Percentiles rank a stretch among this genome's conserved stretches.
phyloP scores from a whole-genome alignment of 2,113 vertebrate species.

The Siniperca chuatsi region DNA sequence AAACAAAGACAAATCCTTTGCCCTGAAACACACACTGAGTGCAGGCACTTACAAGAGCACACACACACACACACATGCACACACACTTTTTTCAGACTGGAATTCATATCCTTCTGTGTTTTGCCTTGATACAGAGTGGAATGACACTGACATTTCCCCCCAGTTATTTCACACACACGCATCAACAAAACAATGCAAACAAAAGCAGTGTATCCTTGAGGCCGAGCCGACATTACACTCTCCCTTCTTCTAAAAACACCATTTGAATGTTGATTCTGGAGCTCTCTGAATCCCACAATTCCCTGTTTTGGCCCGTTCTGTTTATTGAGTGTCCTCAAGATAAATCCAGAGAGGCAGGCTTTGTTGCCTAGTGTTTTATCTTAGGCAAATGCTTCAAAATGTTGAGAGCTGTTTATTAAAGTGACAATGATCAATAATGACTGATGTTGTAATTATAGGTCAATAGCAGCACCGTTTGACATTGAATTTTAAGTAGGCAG shows the following conservation, averaged over 20 bases:
- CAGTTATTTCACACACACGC: slow-evolving; percentile 50
- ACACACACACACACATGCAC: slow-evolving; percentile 4
- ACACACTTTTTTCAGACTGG: slow-evolving; percentile 3
- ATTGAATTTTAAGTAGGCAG: slow-evolving; percentile 76
- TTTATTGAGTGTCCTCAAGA: slow-evolving; percentile 49
- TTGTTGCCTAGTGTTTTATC: slow-evolving; percentile 66
- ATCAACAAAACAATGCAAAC: slow-evolving; percentile 63
- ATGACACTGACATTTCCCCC: slow-evolving; percentile 69
- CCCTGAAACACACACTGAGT: slow-evolving; percentile 2
- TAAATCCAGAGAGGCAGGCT: slow-evolving; percentile 54
- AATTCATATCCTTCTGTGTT: slow-evolving; percentile 61
- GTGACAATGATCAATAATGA: slow-evolving; percentile 85
- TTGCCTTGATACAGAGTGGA: slow-evolving; percentile 72
- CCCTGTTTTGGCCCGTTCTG: slow-evolving; percentile 3
- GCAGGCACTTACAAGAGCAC: not conserved
- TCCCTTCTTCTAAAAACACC: slow-evolving; percentile 30
- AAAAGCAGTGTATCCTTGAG: slow-evolving; percentile 70
- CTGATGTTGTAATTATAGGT: slow-evolving; percentile 81
- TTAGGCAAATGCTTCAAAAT: slow-evolving; percentile 65
- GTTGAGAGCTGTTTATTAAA: slow-evolving; percentile 81
- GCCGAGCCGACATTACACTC: slow-evolving; percentile 33
- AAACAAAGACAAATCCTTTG: slow-evolving; percentile 26
- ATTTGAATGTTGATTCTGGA: slow-evolving; percentile 50
- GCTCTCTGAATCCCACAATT: slow-evolving; percentile 12
- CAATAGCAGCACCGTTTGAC: slow-evolving; percentile 61